Percentiles rank a stretch among this genome's conserved stretches.
Evolutionary conservation across 2,888 invertebrate genomes (phyloP).

Genomic region (Trachelus stipa): DNA sequence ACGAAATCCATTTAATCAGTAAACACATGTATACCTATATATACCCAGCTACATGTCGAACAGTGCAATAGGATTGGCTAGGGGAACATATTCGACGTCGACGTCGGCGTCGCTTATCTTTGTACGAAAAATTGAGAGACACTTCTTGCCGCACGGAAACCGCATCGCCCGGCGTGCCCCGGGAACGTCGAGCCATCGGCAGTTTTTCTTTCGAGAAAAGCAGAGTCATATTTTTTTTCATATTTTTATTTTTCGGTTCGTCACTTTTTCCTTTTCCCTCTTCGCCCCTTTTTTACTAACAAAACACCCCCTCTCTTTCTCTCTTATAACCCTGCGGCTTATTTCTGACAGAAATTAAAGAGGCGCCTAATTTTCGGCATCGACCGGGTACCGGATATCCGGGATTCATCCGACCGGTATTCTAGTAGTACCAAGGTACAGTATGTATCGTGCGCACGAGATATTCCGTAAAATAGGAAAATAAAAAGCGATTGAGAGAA

Average conservation of each 20-base stretch:
- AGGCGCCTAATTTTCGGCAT: not conserved
- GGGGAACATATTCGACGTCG: not conserved
- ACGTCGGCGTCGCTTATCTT: too few species aligned
- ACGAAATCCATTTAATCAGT: not conserved
- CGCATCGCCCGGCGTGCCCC: not conserved
- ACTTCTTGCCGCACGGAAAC: not conserved
- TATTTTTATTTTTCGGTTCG: not conserved
- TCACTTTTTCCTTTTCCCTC: not conserved
- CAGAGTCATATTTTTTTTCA: not conserved
- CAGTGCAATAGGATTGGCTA: not conserved
- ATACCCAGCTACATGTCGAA: not conserved
- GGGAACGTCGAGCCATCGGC: not conserved
- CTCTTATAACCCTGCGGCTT: slow-evolving; percentile 5
- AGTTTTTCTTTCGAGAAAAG: not conserved
- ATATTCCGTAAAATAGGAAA: not conserved
- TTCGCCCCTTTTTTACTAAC: not conserved
- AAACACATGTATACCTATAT: not conserved
- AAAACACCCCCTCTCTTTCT: slow-evolving; percentile 10
- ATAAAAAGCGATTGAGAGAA: not conserved
- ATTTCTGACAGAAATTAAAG: not conserved
- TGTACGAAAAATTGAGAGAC: not conserved
- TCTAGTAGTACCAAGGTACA: not conserved
- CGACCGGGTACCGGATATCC: not conserved
- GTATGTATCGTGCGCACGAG: not conserved
- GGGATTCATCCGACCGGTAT: not conserved